These are phyloP conservation scores for Thereva unica DNA, from an alignment of 2,888 invertebrate genomes.

Conservation along the genomic window DNA sequence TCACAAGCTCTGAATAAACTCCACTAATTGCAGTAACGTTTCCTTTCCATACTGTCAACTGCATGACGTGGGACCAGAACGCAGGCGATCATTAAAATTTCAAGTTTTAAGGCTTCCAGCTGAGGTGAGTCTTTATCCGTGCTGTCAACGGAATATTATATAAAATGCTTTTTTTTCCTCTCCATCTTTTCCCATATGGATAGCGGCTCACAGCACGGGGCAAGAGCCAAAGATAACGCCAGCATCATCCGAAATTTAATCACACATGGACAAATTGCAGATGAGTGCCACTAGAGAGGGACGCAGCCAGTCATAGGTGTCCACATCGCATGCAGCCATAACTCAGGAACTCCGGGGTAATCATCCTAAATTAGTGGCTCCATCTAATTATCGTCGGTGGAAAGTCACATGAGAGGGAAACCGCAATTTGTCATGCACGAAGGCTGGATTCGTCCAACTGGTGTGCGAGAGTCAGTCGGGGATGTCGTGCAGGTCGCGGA, in stretches of 20 bases:
- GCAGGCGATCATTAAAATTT: constrained; percentile 20
- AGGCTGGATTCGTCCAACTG: no score
- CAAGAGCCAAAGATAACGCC: neutral
- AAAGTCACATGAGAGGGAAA: constrained; percentile 28
- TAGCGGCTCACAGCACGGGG: constrained; percentile 4
- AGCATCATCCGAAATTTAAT: neutral
- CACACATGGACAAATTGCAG: neutral
- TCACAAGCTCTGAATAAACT: no score
- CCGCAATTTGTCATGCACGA: constrained; percentile 34
- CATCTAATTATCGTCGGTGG: constrained; percentile 20
- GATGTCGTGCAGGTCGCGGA: no score
- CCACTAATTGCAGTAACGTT: no score
- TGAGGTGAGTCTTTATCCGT: constrained; percentile 6
- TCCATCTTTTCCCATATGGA: neutral
- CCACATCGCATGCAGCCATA: no score
- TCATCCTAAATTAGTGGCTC: constrained; percentile 21
- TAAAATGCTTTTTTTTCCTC: neutral
- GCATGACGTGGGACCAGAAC: neutral
- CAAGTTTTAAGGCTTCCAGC: constrained; percentile 17
- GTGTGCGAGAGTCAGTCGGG: no score
- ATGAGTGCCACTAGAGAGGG: no score
- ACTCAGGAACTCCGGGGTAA: constrained; percentile 13
- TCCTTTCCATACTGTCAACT: no score
- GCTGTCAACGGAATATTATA: neutral
- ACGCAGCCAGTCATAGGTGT: no score